Conservation (phyloP, 2,888 invertebrate genomes). For the Meta bourneti region DNA sequence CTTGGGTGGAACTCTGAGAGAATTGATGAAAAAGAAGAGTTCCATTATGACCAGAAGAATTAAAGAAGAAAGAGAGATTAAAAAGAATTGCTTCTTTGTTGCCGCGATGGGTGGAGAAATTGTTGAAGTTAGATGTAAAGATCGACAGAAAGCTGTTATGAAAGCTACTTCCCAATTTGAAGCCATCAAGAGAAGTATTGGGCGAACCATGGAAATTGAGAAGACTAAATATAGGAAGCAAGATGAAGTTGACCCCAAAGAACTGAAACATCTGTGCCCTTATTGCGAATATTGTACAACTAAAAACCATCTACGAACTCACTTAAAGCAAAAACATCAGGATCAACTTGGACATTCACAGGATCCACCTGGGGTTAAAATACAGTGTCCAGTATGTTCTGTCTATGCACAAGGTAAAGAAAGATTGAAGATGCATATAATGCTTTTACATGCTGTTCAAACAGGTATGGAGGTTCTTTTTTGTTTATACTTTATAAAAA, state of each 20-base stretch:
- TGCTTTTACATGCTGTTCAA: too few relatives aligned
- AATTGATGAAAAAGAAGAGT: slow-evolving; percentile 70
- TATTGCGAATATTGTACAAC: slow-evolving; percentile 78
- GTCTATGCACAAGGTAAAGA: too few relatives aligned
- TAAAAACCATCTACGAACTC: slow-evolving; percentile 77
- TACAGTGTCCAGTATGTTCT: slow-evolving; percentile 78
- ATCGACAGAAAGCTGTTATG: slow-evolving; percentile 74
- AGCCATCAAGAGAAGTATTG: slow-evolving; percentile 70
- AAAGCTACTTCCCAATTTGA: slow-evolving; percentile 76
- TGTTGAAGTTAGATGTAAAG: slow-evolving; percentile 77
- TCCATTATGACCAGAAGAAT: slow-evolving; percentile 72
- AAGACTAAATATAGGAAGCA: slow-evolving; percentile 70
- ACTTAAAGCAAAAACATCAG: slow-evolving; percentile 78
- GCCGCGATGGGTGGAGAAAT: slow-evolving; percentile 77
- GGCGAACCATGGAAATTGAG: slow-evolving; percentile 71
- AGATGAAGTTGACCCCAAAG: slow-evolving; percentile 73
- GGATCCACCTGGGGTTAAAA: slow-evolving; percentile 77
- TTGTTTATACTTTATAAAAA: too few relatives aligned
- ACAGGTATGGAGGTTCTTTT: too few relatives aligned
- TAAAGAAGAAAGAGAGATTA: slow-evolving; percentile 71
- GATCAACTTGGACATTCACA: too few relatives aligned
- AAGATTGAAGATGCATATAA: too few relatives aligned
- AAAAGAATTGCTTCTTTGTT: slow-evolving; percentile 77
- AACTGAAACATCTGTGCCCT: slow-evolving; percentile 77
- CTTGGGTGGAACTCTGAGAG: too few relatives aligned